Evolutionary conservation across 23 tunicate species (phyloP).

Genomic region (Styela plicata): DNA sequence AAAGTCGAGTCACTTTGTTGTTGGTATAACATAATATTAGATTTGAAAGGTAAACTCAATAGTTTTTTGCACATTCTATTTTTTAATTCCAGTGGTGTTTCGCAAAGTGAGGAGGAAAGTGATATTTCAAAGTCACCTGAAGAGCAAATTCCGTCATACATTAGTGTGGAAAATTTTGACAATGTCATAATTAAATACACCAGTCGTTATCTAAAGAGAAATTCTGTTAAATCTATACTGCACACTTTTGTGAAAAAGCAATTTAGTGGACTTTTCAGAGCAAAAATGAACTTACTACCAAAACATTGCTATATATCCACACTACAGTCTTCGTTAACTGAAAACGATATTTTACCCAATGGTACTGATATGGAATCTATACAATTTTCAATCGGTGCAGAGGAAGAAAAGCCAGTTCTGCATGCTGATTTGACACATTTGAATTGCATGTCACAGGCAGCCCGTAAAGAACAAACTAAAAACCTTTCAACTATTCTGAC

Average conservation of each 20-base stretch:
- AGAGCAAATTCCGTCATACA: not conserved
- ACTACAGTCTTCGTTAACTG: not conserved
- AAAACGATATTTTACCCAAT: not conserved
- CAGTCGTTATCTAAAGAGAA: constrained; percentile 10
- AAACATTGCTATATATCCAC: constrained; percentile 1
- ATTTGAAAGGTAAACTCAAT: constrained; percentile 29
- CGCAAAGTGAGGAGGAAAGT: not conserved
- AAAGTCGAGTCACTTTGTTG: constrained; percentile 46
- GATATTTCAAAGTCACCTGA: not conserved
- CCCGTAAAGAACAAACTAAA: not conserved
- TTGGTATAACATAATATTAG: constrained; percentile 54
- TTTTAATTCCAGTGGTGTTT: not conserved
- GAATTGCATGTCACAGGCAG: not conserved
- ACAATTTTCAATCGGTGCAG: not conserved
- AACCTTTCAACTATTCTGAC: not conserved
- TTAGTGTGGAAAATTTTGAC: constrained; percentile 8
- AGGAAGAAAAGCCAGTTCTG: not conserved
- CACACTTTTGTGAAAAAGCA: constrained; percentile 1
- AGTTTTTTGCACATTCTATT: not conserved
- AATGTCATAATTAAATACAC: constrained; percentile 9
- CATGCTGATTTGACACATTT: not conserved
- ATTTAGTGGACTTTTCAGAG: constrained; percentile 9
- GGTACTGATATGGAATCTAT: not conserved
- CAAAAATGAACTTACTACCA: constrained; percentile 26
- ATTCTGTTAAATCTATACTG: constrained; percentile 19